Base-by-base conservation (phyloP, 2,797 vertebrate genomes). In the Falco berigora region DNA sequence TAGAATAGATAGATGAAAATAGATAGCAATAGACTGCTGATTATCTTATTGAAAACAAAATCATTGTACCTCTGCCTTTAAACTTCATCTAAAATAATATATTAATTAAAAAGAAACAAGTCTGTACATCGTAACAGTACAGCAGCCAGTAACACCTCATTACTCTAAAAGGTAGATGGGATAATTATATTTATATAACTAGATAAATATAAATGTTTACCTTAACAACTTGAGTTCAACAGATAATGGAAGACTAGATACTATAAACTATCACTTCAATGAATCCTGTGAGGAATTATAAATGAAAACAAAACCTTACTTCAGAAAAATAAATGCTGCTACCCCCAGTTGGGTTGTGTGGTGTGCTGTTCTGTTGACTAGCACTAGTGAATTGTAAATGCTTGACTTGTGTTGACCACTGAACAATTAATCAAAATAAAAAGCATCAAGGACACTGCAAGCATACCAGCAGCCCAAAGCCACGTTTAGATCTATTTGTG, bases 401-500 rank as follows among this genome's bases (percentile, higher is more conserved):
- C n/a, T 47, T 58, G 32, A 27, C 6, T 74, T 30, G 13, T 3
- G 14, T 58, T 52, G 38, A 46, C 86, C 63, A n/a, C 38, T 58
- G 50, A 42, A 28, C 21, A 40, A 14, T 69, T 69, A 46, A 28
- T 69, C 4, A 68, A 62, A 73, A 62, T 8, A 19, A 74, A 88
- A 69, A 36, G 12, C 30, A 53, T 11, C 10, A 28, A 38, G 25
- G 25, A 24, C 16, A 22, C 9, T 38, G 10, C 16, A 25, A 47
- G 27, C 14, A 36, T 59, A 19, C 16, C 6, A 19, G 8, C 12
- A 38, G 17, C 9, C 25, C 40, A 49, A 46, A 44, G 20, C 23
- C 3, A 0, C 12, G 27, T 36, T 66, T 34, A 71, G 27, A 14
- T 61, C 13, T 44, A 18, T 0, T 1, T 14, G 5, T 61, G 19